These are phyloP conservation scores for Spisula subtruncata DNA, from an alignment of 2,888 invertebrate genomes.

Conservation along the genomic window DNA sequence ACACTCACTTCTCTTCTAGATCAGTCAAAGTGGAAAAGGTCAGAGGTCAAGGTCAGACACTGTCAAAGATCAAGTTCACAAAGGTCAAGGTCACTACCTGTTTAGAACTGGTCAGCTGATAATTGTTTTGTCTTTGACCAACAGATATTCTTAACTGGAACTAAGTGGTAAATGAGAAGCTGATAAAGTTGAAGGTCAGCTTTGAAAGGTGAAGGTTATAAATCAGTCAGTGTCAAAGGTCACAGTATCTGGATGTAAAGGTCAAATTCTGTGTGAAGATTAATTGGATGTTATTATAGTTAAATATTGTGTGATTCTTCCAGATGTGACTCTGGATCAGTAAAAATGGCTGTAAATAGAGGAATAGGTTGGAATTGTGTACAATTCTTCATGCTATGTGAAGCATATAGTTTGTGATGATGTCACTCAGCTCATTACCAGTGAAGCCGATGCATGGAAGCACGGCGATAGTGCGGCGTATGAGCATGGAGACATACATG, in stretches of 20 bases:
- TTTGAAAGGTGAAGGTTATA: too few relatives aligned
- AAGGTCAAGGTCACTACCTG: too few relatives aligned
- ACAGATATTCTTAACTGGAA: neutral
- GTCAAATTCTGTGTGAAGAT: neutral
- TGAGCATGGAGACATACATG: slow-evolving; percentile 85
- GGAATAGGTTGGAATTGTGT: neutral
- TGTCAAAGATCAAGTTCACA: too few relatives aligned
- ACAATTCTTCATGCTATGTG: neutral
- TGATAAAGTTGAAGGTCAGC: too few relatives aligned
- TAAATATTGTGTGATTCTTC: too few relatives aligned
- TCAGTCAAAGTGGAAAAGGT: neutral
- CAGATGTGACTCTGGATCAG: neutral
- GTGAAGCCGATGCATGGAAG: slow-evolving; percentile 27
- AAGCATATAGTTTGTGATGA: slow-evolving; percentile 20
- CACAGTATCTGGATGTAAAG: neutral
- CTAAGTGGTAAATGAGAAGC: neutral
- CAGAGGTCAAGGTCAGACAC: too few relatives aligned
- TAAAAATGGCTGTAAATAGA: neutral
- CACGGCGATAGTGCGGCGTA: slow-evolving; percentile 77
- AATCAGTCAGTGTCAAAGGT: neutral
- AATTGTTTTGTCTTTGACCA: neutral
- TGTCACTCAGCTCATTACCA: slow-evolving; percentile 21
- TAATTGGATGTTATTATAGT: slow-evolving; percentile 13
- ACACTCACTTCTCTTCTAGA: neutral
- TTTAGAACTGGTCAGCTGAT: neutral